phyloP scores from a whole-genome alignment of 2,888 invertebrate genomes.

The Byasa hedistus region DNA sequence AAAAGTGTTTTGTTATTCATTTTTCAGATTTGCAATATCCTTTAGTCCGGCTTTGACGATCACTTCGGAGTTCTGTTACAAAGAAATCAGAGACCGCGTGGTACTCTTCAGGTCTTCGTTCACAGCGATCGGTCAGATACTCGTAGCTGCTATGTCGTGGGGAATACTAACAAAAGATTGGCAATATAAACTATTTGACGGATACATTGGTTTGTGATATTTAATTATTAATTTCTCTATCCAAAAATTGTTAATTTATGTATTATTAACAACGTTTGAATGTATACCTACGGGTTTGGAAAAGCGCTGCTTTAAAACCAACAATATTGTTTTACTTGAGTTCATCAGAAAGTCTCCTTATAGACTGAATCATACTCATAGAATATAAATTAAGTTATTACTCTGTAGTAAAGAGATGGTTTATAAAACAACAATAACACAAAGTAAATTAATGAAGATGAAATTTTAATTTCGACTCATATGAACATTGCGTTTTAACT shows the following conservation, averaged over 20 bases:
- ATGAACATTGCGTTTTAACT: no score
- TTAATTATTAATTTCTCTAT: not conserved
- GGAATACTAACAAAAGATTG: slow-evolving; percentile 55
- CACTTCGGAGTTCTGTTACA: slow-evolving; percentile 60
- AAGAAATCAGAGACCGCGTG: slow-evolving; percentile 57
- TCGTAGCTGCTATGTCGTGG: slow-evolving; percentile 57
- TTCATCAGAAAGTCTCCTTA: not conserved
- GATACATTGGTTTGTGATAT: slow-evolving; percentile 49
- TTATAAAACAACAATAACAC: no score
- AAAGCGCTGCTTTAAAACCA: no score
- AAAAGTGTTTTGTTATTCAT: not conserved
- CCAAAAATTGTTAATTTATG: not conserved
- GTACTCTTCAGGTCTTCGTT: slow-evolving; percentile 58
- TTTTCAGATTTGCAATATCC: slow-evolving; percentile 53
- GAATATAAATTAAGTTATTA: no score
- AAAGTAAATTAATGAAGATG: no score
- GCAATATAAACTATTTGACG: slow-evolving; percentile 49
- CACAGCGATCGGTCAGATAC: slow-evolving; percentile 44
- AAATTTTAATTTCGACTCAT: no score
- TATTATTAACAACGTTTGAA: no score
- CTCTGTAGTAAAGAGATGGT: no score
- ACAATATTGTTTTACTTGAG: no score
- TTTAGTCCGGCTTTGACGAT: slow-evolving; percentile 55
- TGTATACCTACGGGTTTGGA: no score
- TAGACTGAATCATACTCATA: not conserved